Evolutionary conservation across 2,113 vertebrate genomes (phyloP).

Genomic region (Canis aureus): DNA sequence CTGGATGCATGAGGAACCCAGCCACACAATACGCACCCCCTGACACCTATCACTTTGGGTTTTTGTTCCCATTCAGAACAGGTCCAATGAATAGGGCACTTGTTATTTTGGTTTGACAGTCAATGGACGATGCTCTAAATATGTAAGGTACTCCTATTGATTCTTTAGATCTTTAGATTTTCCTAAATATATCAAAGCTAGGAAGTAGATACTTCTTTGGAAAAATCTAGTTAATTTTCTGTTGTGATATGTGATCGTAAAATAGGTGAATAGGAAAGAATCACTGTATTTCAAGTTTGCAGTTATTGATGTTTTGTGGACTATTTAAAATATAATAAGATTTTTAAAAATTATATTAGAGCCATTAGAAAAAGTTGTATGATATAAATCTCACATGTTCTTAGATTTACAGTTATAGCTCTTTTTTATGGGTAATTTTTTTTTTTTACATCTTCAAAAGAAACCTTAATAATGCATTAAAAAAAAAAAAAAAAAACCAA

Average conservation of each 20-base stretch:
- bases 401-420: conserved; percentile 76
- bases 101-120: conserved; percentile 29
- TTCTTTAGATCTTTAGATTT: background rate
- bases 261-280: conserved; percentile 28
- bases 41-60: background rate
- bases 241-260: background rate
- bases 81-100: background rate
- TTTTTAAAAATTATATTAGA: conserved; percentile 19
- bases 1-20: background rate
- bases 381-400: conserved; percentile 40
- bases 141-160: background rate
- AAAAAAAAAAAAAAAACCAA: too few species aligned
- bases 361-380: conserved; percentile 68
- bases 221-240: conserved; percentile 52
- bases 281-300: conserved; percentile 13
- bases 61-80: background rate
- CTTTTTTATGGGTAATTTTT: conserved; percentile 66
- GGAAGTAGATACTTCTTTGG: conserved; percentile 29
- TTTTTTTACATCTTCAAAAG: conserved; percentile 73
- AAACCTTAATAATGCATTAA: conserved; percentile 70
- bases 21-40: background rate
- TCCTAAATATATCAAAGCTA: background rate
- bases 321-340: conserved; percentile 63
- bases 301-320: conserved; percentile 55
- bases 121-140: background rate